Evolutionary conservation across 2,113 vertebrate species (phyloP).

Genomic region (Helogale parvula): DNA sequence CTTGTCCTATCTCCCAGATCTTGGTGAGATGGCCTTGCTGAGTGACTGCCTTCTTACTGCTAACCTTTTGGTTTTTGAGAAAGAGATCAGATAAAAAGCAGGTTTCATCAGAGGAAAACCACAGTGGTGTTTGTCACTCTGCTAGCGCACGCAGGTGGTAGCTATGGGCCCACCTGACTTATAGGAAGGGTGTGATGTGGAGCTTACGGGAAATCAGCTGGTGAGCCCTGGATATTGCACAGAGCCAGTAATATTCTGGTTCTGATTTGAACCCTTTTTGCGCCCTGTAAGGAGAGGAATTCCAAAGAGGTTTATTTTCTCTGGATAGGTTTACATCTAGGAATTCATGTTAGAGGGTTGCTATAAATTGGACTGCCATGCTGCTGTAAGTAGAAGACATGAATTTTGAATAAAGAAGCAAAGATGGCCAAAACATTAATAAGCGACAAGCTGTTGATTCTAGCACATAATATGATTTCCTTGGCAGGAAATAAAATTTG

Average conservation of each 20-base stretch:
- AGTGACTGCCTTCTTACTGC: background rate
- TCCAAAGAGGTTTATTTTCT: background rate
- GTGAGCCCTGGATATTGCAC: too few species aligned
- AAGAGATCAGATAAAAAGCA: background rate
- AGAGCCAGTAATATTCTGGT: background rate
- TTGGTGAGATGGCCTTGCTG: background rate
- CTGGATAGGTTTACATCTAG: background rate
- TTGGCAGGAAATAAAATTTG: background rate
- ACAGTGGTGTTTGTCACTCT: background rate
- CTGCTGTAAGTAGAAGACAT: background rate
- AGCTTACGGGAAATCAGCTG: background rate
- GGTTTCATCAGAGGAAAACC: background rate
- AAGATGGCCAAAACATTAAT: background rate
- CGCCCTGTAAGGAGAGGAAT: background rate
- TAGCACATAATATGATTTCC: background rate
- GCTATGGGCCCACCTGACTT: background rate
- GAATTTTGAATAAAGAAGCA: background rate
- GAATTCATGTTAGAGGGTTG: background rate
- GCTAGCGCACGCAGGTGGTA: background rate
- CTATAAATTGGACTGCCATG: background rate
- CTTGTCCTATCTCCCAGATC: background rate
- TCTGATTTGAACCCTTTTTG: background rate
- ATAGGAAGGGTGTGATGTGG: background rate
- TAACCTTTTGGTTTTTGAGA: background rate
- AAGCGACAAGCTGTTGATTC: background rate